These are phyloP conservation scores for Hylaea fasciaria DNA, from an alignment of 2,888 invertebrate genomes.

Conservation along the genomic window DNA sequence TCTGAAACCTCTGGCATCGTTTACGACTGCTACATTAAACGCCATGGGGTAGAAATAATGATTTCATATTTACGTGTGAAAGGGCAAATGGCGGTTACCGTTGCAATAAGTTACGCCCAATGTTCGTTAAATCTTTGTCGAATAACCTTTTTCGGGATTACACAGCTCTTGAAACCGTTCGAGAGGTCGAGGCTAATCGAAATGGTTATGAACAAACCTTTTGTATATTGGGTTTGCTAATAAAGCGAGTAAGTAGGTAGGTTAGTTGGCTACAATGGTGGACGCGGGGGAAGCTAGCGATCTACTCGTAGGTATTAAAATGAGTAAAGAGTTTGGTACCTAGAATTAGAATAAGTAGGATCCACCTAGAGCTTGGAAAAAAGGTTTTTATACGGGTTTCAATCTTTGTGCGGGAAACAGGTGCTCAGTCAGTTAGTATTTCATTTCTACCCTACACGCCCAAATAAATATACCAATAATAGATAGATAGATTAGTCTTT, in stretches of 20 bases:
- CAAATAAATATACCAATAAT: no score
- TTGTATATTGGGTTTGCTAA: background rate
- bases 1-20: slow-evolving; percentile 11
- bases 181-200: slow-evolving; percentile 21
- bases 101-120: slow-evolving; percentile 22
- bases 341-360: no score
- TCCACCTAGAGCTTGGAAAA: no score
- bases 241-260: no score
- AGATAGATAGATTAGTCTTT: no score
- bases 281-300: background rate
- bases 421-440: no score
- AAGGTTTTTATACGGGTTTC: no score
- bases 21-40: slow-evolving; percentile 23
- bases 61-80: slow-evolving; percentile 26
- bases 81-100: slow-evolving; percentile 19
- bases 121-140: slow-evolving; percentile 21
- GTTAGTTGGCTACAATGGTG: background rate
- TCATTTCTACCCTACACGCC: no score
- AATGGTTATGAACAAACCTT: slow-evolving; percentile 17
- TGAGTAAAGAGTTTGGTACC: no score
- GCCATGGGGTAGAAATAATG: slow-evolving; percentile 27
- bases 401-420: no score
- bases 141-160: slow-evolving; percentile 21
- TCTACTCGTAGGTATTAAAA: no score
- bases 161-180: slow-evolving; percentile 16